Evolutionary conservation across 2,113 vertebrate genomes (phyloP), one percentile per base, ranked within the genome.

Genomic region (Anoplopoma fimbria): DNA sequence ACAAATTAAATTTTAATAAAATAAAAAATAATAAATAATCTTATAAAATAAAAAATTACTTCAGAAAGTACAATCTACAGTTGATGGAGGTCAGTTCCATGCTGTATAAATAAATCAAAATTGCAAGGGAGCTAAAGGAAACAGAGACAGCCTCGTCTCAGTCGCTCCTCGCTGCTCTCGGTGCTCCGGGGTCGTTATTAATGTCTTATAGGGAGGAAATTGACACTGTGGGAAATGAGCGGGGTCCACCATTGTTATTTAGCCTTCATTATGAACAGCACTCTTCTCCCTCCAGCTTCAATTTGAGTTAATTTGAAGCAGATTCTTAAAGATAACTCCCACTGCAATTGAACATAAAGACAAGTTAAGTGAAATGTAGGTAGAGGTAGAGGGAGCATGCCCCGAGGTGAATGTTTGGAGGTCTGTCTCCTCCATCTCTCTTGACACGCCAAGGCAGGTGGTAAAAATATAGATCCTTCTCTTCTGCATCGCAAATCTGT

Each of bases 171-270:
- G 77, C 27, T 53, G 17, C 58, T 63, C 69, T 42, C 51, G 29
- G 47, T 53, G 84, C 75, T 75, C 63, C 64, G 40, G 62, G 34
- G 60, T 88, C 64, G 42, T 86, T 84, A 89, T 75, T 82, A 84
- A 80, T 75, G 79, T 17, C 77, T 86, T 47, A 63, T 42, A 77
- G 73, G 58, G 75, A 64, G 55, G 55, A 85, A 79, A 83, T 72
- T 27, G 65, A 83, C 84, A 83, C 79, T 10, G 31, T 87, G 87
- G 82, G 70, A 88, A 88, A 87, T 75, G n/a, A 76, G 65, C 33
- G 4, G 8, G 6, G 13, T 65, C 62, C 57, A 69, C 82, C 82
- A 42, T 31, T n/a, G 3, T 63, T 65, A 27, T 82, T 70, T 77
- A 57, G 38, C 36, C 29, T 31, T 82, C 36, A 51, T 81, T 36